Base-by-base conservation (phyloP, 2,888 invertebrate genomes). In the Aplocera efformata region DNA sequence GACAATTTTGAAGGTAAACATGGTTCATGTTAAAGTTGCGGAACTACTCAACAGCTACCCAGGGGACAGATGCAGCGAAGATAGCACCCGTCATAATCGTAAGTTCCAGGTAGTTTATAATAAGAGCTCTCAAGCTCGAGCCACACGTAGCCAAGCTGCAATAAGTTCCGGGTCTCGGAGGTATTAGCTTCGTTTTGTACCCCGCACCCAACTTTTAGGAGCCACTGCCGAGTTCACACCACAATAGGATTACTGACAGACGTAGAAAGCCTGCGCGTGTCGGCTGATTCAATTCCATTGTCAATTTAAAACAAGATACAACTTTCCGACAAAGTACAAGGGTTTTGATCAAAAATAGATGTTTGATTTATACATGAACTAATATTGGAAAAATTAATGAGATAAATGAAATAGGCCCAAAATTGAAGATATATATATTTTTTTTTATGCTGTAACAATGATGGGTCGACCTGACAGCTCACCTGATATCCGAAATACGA, bases 231-330 rank as follows among this genome's bases (percentile, higher is more conserved):
- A 67, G 71, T 64, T 67, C 62, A 53, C 60, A 64, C 80, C 81
- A 65, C 82, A 84, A 83, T 79, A 79, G 82, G 81, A 83, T 83
- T 83, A 79, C 74, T 63, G 63, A 67, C 72, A 75, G 65, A 73
- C 69, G 69, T 72, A 75, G 74, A 69, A 73, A 68, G 68, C 67
- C 72, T 60, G 65, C 63, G 63, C 64, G 63, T 69, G 71, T 66
- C 67, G 50, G 67, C 67, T 78, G 76, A 80, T 81, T 75, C 74
- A 72, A 76, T 78, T 74, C 69, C 67, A 73, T 68, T 75, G 74
- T 72, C 69, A 61, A 73, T 72, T 68, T 65, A 65, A 63, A 71
- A 69, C 58, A 48, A 55, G 56, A 59, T 53, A 59, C 48, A 49
- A 59, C 59, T 50, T 49, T 53, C 53, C 58, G n/a, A n/a, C n/a